Conservation (phyloP, 1,140 invertebrate genomes). For the Drosophila takahashii region DNA sequence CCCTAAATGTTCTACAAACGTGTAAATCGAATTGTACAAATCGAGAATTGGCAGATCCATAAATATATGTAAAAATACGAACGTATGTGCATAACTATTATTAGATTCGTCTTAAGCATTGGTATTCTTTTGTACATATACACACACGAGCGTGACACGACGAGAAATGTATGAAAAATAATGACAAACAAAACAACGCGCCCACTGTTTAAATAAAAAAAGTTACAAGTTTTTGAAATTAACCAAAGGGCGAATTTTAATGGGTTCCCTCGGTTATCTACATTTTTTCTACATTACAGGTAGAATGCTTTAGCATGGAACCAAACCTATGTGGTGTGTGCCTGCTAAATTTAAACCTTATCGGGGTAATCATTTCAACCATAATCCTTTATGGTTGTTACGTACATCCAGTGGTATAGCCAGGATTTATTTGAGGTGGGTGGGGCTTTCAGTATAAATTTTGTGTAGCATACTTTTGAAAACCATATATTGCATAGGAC, state of each 20-base stretch:
- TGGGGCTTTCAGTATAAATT: too few species aligned
- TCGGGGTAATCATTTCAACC: too few species aligned
- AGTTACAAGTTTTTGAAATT: constrained; percentile 79
- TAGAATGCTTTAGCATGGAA: neutral
- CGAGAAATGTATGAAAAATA: constrained; percentile 35
- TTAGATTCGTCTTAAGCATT: constrained; percentile 62
- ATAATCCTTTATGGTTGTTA: too few species aligned
- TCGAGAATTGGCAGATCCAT: constrained; percentile 59
- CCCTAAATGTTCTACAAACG: constrained; percentile 51
- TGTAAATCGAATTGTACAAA: constrained; percentile 76
- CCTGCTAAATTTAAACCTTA: neutral
- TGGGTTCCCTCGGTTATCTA: too few species aligned
- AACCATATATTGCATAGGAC: too few species aligned
- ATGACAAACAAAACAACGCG: constrained; percentile 33
- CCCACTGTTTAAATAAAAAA: constrained; percentile 79
- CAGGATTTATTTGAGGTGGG: too few species aligned
- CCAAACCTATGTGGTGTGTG: neutral
- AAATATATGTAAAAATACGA: constrained; percentile 33
- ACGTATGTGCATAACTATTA: constrained; percentile 43
- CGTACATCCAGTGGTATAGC: too few species aligned
- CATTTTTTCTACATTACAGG: too few species aligned
- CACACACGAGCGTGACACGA: constrained; percentile 37
- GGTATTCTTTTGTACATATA: constrained; percentile 72
- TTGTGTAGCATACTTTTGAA: too few species aligned
- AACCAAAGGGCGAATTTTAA: constrained; percentile 6